Evolutionary conservation across 2,113 vertebrate species (phyloP), one percentile per base, ranked within the genome.

Genomic region (Scophthalmus maximus): DNA sequence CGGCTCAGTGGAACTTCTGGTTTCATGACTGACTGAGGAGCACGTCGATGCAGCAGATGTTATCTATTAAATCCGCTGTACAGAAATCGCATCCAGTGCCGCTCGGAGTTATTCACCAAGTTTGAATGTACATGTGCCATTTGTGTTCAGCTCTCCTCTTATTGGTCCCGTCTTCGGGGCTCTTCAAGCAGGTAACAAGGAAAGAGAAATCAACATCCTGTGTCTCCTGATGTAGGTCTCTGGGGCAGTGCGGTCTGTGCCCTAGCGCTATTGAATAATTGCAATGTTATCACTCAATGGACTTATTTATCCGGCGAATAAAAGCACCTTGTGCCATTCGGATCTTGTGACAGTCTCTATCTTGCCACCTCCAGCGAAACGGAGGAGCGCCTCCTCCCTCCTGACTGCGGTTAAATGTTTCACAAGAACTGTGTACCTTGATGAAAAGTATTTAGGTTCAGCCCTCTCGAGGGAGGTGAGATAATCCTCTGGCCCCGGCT

Each of bases 311-410:
- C 55, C 53, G 64, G 8, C 59, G 64, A 78, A 83, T 77, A 90
- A 85, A 83, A 80, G 74, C 82, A 86, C 78, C 72, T 79, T 87
- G 53, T 85, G 67, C 82, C 64, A 70, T 51, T 30, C 6, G 49
- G 78, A 73, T 77, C 90, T 87, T 91, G 79, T 91, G 91, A 92
- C 60, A 15, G 14, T 53, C 56, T 88, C 86, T 62, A 84, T 84
- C 80, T 61, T 51, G 26, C 60, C 68, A 82, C 89, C 85, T 83
- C 79, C 36, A 88, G 91, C 89, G 52, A 83, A 76, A 82, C 74
- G 30, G 68, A 79, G 42, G 61, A 47, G 17, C 4, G 51, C 63
- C 53, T 23, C 67, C 23, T 14, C 51, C 62, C 78, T 82, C 73
- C 84, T 88, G 84, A 88, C 77, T 73, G 49, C 18, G 14, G 64